Evolutionary conservation across 53 echinoderm and acorn worm species (phyloP).

Genomic region (Apostichopus leukothele): DNA sequence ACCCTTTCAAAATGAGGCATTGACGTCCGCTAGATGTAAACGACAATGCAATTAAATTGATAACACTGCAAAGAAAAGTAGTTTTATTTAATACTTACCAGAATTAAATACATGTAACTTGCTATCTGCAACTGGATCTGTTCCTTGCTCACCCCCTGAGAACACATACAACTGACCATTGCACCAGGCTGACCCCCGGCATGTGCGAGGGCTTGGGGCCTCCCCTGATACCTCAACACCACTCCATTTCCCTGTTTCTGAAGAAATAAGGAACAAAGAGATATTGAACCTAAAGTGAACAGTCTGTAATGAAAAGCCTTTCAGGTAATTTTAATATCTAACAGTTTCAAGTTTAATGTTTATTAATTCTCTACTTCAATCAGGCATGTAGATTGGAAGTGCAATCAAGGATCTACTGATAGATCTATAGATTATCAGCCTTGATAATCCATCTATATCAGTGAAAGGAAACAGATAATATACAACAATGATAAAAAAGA

Average conservation of each 20-base stretch:
- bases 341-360: not conserved
- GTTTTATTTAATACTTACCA: constrained; percentile 50
- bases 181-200: constrained; percentile 61
- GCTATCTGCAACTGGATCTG: constrained; percentile 86
- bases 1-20: too few relatives aligned
- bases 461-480: too few relatives aligned
- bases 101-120: constrained; percentile 85
- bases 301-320: not conserved
- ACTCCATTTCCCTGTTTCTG: constrained; percentile 72
- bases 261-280: not conserved
- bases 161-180: constrained; percentile 78
- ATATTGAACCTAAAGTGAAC: not conserved
- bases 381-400: too few relatives aligned
- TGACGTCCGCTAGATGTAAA: too few relatives aligned
- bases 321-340: not conserved
- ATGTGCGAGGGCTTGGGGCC: constrained; percentile 83
- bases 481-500: too few relatives aligned
- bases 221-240: constrained; percentile 61
- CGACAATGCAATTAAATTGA: too few relatives aligned
- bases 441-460: too few relatives aligned
- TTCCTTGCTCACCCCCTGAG: constrained; percentile 80
- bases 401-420: too few relatives aligned
- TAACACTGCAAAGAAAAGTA: too few relatives aligned
- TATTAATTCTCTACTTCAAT: too few relatives aligned
- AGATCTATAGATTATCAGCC: too few relatives aligned